A percentile compares a stretch with the other conserved stretches of the same genome.
These are phyloP conservation scores for Rhineura floridana DNA, from an alignment of 2,113 vertebrate species.

Conservation along the genomic window DNA sequence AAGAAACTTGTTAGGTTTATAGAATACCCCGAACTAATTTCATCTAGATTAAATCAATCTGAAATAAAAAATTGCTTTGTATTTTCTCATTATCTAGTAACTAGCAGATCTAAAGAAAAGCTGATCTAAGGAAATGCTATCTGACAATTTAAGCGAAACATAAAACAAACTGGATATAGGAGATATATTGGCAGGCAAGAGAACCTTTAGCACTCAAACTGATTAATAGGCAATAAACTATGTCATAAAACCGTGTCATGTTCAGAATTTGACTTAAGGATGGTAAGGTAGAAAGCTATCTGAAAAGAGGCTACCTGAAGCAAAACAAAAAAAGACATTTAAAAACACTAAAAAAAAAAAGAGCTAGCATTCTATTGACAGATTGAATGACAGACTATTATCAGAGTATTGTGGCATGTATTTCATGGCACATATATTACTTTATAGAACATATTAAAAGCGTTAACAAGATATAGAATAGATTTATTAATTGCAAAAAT, in stretches of 20 bases:
- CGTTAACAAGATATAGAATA: background rate
- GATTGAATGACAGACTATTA: constrained; percentile 17
- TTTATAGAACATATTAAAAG: constrained; percentile 5
- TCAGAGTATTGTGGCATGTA: constrained; percentile 7
- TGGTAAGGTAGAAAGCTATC: background rate
- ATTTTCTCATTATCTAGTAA: constrained; percentile 62
- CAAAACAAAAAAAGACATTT: constrained; percentile 33
- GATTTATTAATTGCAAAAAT: constrained; percentile 24
- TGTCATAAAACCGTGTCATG: constrained; percentile 33
- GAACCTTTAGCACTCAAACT: constrained; percentile 39
- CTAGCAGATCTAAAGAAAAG: constrained; percentile 50
- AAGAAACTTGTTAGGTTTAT: constrained; percentile 42
- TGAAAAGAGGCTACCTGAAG: constrained; percentile 25
- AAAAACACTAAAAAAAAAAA: constrained; percentile 19
- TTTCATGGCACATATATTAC: background rate
- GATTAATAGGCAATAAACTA: constrained; percentile 50
- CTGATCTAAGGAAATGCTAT: constrained; percentile 27
- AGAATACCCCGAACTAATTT: constrained; percentile 35
- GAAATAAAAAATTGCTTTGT: constrained; percentile 57
- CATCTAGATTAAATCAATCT: constrained; percentile 44
- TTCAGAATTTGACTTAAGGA: constrained; percentile 54
- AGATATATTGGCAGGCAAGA: constrained; percentile 45
- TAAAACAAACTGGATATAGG: constrained; percentile 48
- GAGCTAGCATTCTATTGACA: constrained; percentile 19
- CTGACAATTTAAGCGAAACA: constrained; percentile 57